Percentiles rank a stretch among this genome's conserved stretches.
Evolutionary conservation across 2,888 invertebrate genomes (phyloP).

Genomic region (Epinotia bilunana): DNA sequence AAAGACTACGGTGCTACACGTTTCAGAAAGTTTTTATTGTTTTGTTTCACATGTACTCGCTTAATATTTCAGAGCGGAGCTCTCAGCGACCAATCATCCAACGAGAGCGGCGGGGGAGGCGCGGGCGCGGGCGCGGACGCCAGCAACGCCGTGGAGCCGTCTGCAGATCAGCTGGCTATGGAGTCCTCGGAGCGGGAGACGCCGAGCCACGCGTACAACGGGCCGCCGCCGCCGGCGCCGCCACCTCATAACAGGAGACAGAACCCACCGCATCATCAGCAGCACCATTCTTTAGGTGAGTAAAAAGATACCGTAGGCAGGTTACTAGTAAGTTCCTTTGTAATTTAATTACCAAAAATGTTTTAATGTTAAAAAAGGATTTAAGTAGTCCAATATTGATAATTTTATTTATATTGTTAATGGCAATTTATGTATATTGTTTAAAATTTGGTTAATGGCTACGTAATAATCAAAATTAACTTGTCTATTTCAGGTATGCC

Average conservation of each 20-base stretch:
- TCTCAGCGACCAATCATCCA: conserved; percentile 75
- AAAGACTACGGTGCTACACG: background rate
- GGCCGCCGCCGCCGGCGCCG: conserved; percentile 84
- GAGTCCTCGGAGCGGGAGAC: conserved; percentile 88
- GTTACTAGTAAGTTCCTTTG: too few species aligned
- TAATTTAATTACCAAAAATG: background rate
- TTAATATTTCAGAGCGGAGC: conserved; percentile 70
- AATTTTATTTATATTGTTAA: background rate
- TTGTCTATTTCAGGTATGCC: conserved; percentile 71
- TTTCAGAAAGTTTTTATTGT: background rate
- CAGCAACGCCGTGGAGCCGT: conserved; percentile 82
- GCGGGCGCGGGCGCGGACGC: conserved; percentile 84
- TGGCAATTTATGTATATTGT: too few species aligned
- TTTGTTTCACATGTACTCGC: background rate
- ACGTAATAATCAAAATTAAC: background rate
- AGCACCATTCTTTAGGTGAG: conserved; percentile 77
- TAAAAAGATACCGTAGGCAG: conserved; percentile 30
- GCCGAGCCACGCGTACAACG: conserved; percentile 80
- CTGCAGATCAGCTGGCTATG: conserved; percentile 88
- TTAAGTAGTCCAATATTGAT: too few species aligned
- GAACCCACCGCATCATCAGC: conserved; percentile 87
- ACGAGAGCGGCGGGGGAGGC: conserved; percentile 82
- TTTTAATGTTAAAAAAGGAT: too few species aligned
- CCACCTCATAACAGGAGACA: conserved; percentile 90
- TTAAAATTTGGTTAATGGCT: background rate